A percentile compares a stretch with the other conserved stretches of the same genome.
Conservation (phyloP, 2,888 invertebrate species). For the Lasioglossum leucozonium region DNA sequence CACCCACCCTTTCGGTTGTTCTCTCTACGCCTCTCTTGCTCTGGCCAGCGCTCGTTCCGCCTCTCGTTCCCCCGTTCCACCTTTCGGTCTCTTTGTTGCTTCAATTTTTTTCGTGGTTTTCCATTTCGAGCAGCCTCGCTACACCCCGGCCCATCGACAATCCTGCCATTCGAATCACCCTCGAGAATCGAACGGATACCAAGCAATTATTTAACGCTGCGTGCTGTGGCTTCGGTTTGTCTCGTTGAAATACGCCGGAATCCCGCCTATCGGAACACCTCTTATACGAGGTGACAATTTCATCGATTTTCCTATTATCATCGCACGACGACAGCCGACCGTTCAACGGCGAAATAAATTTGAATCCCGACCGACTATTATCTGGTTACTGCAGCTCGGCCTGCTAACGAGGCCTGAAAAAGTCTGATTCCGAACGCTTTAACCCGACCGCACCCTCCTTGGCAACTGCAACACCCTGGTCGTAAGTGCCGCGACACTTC, state of each 20-base stretch:
- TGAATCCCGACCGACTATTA: slow-evolving; percentile 45
- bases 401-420: slow-evolving; percentile 38
- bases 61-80: slow-evolving; percentile 39
- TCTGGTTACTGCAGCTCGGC: slow-evolving; percentile 53
- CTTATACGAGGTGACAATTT: slow-evolving; percentile 71
- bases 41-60: slow-evolving; percentile 32
- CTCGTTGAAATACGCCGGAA: slow-evolving; percentile 74
- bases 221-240: slow-evolving; percentile 74
- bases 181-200: slow-evolving; percentile 76
- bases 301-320: slow-evolving; percentile 75
- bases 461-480: background rate
- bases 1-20: slow-evolving; percentile 17
- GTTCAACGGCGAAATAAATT: slow-evolving; percentile 65
- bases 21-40: slow-evolving; percentile 44
- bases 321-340: slow-evolving; percentile 60
- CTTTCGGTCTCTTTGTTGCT: slow-evolving; percentile 68
- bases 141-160: slow-evolving; percentile 67
- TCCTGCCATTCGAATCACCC: slow-evolving; percentile 74
- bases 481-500: background rate
- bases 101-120: slow-evolving; percentile 76
- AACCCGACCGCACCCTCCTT: background rate
- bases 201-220: slow-evolving; percentile 76
- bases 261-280: slow-evolving; percentile 69
- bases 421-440: slow-evolving; percentile 40
- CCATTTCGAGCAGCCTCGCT: slow-evolving; percentile 70